Evolutionary conservation across 2,888 invertebrate species (phyloP).

Genomic region (Lymantria monacha): DNA sequence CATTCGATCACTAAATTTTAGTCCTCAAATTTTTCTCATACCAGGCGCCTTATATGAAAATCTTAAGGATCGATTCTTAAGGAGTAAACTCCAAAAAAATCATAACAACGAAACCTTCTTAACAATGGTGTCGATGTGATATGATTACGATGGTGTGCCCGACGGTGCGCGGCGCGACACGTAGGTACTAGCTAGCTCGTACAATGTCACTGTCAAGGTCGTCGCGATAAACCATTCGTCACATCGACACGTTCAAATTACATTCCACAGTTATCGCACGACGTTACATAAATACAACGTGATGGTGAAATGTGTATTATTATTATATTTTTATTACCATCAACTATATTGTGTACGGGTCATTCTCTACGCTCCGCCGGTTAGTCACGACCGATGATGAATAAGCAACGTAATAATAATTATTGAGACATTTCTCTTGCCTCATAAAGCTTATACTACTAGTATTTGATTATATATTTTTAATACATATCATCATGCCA

Average conservation of each 20-base stretch:
- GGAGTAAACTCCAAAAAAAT: no score
- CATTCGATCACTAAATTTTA: no score
- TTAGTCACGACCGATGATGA: slow-evolving; percentile 30
- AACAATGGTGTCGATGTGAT: no score
- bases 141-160: no score
- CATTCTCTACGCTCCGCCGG: slow-evolving; percentile 34
- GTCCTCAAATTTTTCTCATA: no score
- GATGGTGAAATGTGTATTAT: slow-evolving; percentile 42
- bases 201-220: slow-evolving; percentile 76
- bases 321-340: slow-evolving; percentile 23
- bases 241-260: slow-evolving; percentile 67
- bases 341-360: slow-evolving; percentile 29
- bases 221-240: slow-evolving; percentile 66
- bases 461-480: no score
- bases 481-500: no score
- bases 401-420: slow-evolving; percentile 23
- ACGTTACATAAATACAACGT: slow-evolving; percentile 68
- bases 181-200: slow-evolving; percentile 13
- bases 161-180: no score
- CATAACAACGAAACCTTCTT: no score
- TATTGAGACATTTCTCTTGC: slow-evolving; percentile 15
- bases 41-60: no score
- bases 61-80: no score
- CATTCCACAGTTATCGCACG: slow-evolving; percentile 68
- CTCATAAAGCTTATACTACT: slow-evolving; percentile 1